Percentiles rank a stretch among this genome's conserved stretches.
Conservation (phyloP, 2,888 invertebrate genomes). For the Caenorhabditis sinica region DNA sequence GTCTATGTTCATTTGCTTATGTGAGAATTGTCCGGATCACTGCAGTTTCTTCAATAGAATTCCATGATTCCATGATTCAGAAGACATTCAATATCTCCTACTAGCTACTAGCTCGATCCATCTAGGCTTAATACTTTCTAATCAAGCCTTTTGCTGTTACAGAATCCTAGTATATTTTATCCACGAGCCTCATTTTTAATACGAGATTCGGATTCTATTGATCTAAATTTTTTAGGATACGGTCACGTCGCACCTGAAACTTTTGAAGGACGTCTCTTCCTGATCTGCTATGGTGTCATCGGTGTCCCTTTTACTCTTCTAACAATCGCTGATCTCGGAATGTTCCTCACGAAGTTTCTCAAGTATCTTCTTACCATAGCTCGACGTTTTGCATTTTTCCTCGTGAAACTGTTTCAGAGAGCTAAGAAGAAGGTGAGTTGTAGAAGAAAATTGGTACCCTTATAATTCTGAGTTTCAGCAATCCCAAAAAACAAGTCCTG, state of each 20-base stretch:
- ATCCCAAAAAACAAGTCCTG: conserved; percentile 37
- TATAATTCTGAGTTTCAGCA: background rate
- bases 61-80: too few species aligned
- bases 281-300: conserved; percentile 80
- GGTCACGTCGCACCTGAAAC: conserved; percentile 82
- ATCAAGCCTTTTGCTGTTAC: too few species aligned
- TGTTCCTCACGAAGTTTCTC: conserved; percentile 77
- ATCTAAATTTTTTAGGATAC: conserved; percentile 73
- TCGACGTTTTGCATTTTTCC: conserved; percentile 31
- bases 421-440: conserved; percentile 28
- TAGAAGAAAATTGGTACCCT: background rate
- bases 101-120: too few species aligned
- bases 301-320: conserved; percentile 82
- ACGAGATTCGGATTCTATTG: too few species aligned
- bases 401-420: conserved; percentile 42
- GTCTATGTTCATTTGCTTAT: too few species aligned
- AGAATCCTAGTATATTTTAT: too few species aligned
- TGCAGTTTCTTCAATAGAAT: too few species aligned
- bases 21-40: too few species aligned
- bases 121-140: too few species aligned
- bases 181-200: too few species aligned
- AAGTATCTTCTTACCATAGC: conserved; percentile 42
- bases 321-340: conserved; percentile 81
- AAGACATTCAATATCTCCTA: too few species aligned
- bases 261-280: conserved; percentile 77